Evolutionary conservation across 2,113 vertebrate species (phyloP).

Genomic region (Oreocharis arfaki): DNA sequence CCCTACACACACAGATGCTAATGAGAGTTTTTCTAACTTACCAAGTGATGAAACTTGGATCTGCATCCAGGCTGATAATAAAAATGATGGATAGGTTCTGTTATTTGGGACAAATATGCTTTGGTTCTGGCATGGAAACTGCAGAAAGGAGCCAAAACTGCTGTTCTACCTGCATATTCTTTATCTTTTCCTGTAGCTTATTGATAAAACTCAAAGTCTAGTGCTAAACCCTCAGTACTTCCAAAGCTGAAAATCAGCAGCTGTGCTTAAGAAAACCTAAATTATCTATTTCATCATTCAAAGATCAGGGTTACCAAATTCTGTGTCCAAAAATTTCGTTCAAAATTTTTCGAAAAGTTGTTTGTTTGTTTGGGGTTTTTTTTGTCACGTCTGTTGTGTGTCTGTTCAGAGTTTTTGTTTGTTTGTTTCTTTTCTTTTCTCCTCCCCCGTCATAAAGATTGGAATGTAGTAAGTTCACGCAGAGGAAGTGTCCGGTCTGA

Average conservation of each 20-base stretch:
- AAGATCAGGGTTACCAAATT: background rate
- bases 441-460: background rate
- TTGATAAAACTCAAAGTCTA: background rate
- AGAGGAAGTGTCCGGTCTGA: background rate
- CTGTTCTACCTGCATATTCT: background rate
- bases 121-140: background rate
- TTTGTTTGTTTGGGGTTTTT: background rate
- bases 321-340: background rate
- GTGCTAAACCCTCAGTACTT: background rate
- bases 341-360: background rate
- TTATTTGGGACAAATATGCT: constrained; percentile 3
- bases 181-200: background rate
- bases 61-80: constrained; percentile 21
- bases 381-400: background rate
- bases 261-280: background rate
- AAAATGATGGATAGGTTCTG: constrained; percentile 30
- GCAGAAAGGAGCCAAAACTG: background rate
- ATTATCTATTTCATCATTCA: background rate
- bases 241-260: background rate
- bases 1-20: constrained; percentile 44
- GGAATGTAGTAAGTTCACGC: background rate
- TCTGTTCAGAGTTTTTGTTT: background rate
- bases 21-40: constrained; percentile 47
- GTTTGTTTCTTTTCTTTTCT: background rate
- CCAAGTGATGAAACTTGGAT: constrained; percentile 41